Percentiles rank a stretch among this genome's conserved stretches.
Conservation (phyloP, 1,140 invertebrate genomes). For the Lutraria rhynchaena region DNA sequence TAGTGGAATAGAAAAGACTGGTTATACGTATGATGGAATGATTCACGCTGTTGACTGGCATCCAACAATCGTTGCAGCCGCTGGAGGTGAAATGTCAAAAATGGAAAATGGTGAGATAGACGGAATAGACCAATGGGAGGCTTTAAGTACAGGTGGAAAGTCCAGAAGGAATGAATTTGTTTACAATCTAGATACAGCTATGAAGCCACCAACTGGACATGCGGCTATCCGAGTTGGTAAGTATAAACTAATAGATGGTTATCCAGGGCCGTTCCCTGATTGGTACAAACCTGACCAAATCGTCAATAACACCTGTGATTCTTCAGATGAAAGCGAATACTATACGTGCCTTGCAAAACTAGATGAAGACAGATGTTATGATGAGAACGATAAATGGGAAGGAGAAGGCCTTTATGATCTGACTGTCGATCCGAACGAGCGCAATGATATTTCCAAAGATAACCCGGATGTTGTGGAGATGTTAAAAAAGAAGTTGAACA, state of each 20-base stretch:
- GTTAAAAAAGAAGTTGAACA: slow-evolving; percentile 40
- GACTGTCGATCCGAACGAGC: slow-evolving; percentile 61
- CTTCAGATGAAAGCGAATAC: slow-evolving; percentile 2
- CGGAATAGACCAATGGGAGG: slow-evolving; percentile 62
- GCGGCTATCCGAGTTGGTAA: slow-evolving; percentile 64
- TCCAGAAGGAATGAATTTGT: slow-evolving; percentile 61
- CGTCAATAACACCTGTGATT: not conserved
- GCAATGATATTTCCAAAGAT: slow-evolving; percentile 48
- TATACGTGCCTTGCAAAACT: not conserved
- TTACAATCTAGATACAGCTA: slow-evolving; percentile 63
- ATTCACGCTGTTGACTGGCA: slow-evolving; percentile 27
- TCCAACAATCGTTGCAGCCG: slow-evolving; percentile 16
- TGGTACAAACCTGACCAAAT: slow-evolving; percentile 43
- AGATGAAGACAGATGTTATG: not conserved
- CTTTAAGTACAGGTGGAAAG: slow-evolving; percentile 16
- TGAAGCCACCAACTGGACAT: slow-evolving; percentile 39
- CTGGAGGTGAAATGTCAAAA: not conserved
- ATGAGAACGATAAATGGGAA: not conserved
- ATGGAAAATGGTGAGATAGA: slow-evolving; percentile 51
- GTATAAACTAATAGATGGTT: slow-evolving; percentile 45
- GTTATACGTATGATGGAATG: slow-evolving; percentile 60
- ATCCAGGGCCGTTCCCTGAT: not conserved
- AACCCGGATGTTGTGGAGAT: slow-evolving; percentile 57
- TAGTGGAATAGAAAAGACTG: slow-evolving; percentile 57
- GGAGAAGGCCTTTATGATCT: slow-evolving; percentile 51